phyloP scores from a whole-genome alignment of 2,888 invertebrate genomes.

The Mesoligia furuncula region DNA sequence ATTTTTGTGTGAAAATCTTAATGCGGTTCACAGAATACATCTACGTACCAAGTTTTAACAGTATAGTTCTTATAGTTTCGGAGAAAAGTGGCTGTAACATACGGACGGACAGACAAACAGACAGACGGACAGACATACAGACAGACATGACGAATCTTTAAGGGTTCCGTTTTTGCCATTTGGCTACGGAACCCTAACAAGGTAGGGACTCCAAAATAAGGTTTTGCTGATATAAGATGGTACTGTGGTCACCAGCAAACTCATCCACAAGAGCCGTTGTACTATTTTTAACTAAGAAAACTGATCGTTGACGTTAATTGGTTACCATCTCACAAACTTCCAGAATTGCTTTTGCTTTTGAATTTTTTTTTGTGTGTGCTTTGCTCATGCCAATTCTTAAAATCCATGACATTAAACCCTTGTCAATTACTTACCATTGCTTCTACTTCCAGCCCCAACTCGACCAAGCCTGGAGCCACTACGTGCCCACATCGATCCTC shows the following conservation, averaged over 20 bases:
- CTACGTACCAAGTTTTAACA: too few species aligned
- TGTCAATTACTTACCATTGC: background rate
- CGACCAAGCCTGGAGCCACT: slow-evolving; percentile 78
- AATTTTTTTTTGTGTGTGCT: too few species aligned
- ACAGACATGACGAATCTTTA: too few species aligned
- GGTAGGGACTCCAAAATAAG: background rate
- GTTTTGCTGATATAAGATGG: background rate
- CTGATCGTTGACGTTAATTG: too few species aligned
- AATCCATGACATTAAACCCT: background rate
- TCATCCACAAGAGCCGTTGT: background rate
- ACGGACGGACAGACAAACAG: too few species aligned
- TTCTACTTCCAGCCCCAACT: slow-evolving; percentile 74
- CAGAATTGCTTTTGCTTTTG: background rate
- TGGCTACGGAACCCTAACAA: too few species aligned
- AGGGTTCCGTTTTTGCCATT: too few species aligned
- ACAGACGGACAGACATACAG: too few species aligned
- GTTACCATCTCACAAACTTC: background rate
- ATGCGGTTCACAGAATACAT: too few species aligned
- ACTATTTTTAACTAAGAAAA: background rate
- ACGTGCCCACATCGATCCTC: slow-evolving; percentile 72
- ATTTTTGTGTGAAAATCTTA: too few species aligned
- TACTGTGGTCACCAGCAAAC: background rate
- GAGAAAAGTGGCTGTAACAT: too few species aligned
- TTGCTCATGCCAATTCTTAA: background rate
- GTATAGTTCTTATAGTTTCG: too few species aligned